These are phyloP conservation scores for Epizoanthus fatuus DNA, from an alignment of 92 coral and sea anemone species.

Conservation along the genomic window DNA sequence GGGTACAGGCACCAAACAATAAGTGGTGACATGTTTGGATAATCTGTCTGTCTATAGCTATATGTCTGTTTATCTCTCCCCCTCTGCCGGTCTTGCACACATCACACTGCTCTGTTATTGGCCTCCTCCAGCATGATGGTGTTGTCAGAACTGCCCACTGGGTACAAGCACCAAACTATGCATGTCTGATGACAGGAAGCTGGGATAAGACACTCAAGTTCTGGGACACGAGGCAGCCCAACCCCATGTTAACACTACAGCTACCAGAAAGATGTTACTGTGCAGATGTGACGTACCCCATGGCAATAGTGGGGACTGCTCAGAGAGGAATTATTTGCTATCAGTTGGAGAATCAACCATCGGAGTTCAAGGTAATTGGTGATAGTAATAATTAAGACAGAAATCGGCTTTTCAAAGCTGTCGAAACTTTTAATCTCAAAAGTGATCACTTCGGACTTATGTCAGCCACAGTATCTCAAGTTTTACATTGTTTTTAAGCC, in stretches of 20 bases:
- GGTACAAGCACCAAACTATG: slow-evolving; percentile 96
- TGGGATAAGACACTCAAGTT: slow-evolving; percentile 98
- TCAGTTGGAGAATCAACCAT: slow-evolving; percentile 93
- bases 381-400: background rate
- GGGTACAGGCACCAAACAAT: slow-evolving; percentile 97
- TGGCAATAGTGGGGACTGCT: slow-evolving; percentile 99
- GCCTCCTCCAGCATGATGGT: slow-evolving; percentile 85
- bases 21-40: background rate
- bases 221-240: slow-evolving; percentile 94
- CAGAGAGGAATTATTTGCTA: slow-evolving; percentile 97
- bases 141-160: slow-evolving; percentile 93
- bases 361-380: slow-evolving; percentile 82
- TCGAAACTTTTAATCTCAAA: no score
- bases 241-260: slow-evolving; percentile 84
- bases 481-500: no score
- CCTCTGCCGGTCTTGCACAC: background rate
- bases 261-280: slow-evolving; percentile 97
- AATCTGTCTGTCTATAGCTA: no score
- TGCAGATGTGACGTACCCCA: slow-evolving; percentile 98
- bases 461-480: no score
- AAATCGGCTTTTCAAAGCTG: no score
- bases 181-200: slow-evolving; percentile 97
- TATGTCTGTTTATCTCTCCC: background rate
- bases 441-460: no score
- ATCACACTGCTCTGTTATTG: background rate